Percentiles rank a stretch among this genome's conserved stretches.
Evolutionary conservation across 2,113 vertebrate species (phyloP).

Genomic region (Carassius auratus): DNA sequence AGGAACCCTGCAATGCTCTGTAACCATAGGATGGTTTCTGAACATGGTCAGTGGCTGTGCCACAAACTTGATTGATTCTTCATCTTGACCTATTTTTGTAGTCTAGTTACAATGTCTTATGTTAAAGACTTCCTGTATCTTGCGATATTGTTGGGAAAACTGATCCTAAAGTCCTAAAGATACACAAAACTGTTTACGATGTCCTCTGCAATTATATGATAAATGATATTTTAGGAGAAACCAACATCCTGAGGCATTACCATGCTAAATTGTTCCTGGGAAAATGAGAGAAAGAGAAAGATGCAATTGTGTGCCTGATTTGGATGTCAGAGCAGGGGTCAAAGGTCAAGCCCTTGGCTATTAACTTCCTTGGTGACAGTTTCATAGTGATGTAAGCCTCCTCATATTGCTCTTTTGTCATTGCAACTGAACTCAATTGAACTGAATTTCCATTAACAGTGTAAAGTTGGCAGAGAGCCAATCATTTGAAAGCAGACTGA

Average conservation of each 20-base stretch:
- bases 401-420: constrained; percentile 24
- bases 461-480: constrained; percentile 20
- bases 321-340: constrained; percentile 11
- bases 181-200: too few species aligned
- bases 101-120: not conserved
- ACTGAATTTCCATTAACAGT: constrained; percentile 36
- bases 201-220: too few species aligned
- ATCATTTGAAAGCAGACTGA: not conserved
- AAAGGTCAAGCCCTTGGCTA: constrained; percentile 45
- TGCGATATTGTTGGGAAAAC: not conserved
- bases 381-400: constrained; percentile 22
- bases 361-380: constrained; percentile 12
- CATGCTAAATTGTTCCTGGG: constrained; percentile 78
- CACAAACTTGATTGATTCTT: constrained; percentile 67
- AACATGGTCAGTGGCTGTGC: not conserved
- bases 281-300: not conserved
- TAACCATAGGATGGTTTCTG: not conserved
- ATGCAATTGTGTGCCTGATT: constrained; percentile 5
- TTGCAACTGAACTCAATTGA: constrained; percentile 35
- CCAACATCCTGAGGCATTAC: constrained; percentile 86
- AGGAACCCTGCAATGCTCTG: constrained; percentile 27
- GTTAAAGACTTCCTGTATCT: not conserved
- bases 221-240: constrained; percentile 92
- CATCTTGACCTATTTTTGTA: constrained; percentile 77
- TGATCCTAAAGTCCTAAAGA: not conserved